Percentiles rank a stretch among this genome's conserved stretches.
phyloP scores from a whole-genome alignment of 1,140 invertebrate genomes.

The Tigriopus japonicus region DNA sequence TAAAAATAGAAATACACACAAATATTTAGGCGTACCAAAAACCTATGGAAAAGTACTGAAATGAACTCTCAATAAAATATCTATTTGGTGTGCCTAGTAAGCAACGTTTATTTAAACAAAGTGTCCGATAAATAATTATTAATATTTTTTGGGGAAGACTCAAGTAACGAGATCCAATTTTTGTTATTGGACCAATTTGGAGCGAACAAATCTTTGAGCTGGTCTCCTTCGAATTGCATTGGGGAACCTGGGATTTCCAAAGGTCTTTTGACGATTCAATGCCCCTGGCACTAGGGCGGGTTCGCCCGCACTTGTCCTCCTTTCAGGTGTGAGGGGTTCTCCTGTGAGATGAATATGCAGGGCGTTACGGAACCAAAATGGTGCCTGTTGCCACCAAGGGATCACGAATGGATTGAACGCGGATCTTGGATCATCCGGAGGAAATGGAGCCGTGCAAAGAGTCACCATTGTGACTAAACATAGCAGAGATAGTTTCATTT shows the following conservation, averaged over 20 bases:
- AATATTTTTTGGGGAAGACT: neutral
- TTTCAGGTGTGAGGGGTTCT: neutral
- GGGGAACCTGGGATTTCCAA: neutral
- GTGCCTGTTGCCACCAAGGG: neutral
- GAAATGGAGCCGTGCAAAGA: neutral
- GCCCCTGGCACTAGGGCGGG: neutral
- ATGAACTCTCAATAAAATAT: too few species aligned
- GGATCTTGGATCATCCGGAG: neutral
- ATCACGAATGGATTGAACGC: neutral
- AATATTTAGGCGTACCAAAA: too few species aligned
- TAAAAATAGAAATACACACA: too few species aligned
- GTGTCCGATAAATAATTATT: too few species aligned
- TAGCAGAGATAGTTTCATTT: neutral
- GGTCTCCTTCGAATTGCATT: neutral
- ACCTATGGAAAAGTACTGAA: too few species aligned
- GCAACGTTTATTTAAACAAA: too few species aligned
- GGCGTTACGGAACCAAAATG: neutral
- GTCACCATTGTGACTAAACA: neutral
- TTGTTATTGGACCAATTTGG: neutral
- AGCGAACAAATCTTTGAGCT: neutral
- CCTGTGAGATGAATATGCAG: neutral
- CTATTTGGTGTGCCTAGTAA: too few species aligned
- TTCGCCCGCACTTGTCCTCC: neutral
- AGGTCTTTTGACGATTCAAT: neutral
- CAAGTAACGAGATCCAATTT: neutral